Evolutionary conservation across 2,888 invertebrate genomes (phyloP).

Genomic region (Andrena minutula): DNA sequence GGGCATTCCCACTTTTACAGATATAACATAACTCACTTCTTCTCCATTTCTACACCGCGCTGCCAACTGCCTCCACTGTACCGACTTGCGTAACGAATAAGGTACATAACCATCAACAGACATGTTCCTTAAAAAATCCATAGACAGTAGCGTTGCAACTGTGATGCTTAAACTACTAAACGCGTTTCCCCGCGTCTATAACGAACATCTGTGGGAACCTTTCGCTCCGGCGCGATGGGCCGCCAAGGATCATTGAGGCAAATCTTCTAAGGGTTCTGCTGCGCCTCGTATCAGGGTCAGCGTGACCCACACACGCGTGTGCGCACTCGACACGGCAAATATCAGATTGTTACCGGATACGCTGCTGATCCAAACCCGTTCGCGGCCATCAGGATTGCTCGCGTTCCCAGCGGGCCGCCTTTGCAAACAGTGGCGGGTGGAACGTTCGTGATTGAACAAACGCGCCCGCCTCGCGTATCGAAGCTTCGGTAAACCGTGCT

Average conservation of each 20-base stretch:
- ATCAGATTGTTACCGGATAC: conserved; percentile 63
- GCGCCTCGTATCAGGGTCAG: conserved; percentile 59
- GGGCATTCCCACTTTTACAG: neutral
- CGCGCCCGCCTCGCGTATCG: no score
- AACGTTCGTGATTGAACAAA: neutral
- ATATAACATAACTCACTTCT: no score
- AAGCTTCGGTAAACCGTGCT: no score
- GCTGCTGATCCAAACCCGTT: conserved; percentile 51
- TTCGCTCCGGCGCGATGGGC: conserved; percentile 5
- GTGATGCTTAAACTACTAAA: neutral
- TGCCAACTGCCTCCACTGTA: no score
- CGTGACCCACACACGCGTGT: conserved; percentile 30
- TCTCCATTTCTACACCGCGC: no score
- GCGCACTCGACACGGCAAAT: conserved; percentile 49
- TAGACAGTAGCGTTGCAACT: neutral
- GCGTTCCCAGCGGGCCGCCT: conserved; percentile 40
- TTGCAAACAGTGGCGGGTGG: conserved; percentile 33
- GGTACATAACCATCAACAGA: neutral
- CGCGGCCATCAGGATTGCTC: conserved; percentile 32
- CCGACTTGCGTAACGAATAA: no score
- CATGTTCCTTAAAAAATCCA: neutral
- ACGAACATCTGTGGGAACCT: conserved; percentile 29
- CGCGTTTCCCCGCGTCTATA: conserved; percentile 5
- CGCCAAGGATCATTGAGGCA: conserved; percentile 48
- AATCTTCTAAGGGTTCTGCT: conserved; percentile 48